These are phyloP conservation scores for Hylia prasina DNA, from an alignment of 2,113 vertebrate species.

Conservation along the genomic window DNA sequence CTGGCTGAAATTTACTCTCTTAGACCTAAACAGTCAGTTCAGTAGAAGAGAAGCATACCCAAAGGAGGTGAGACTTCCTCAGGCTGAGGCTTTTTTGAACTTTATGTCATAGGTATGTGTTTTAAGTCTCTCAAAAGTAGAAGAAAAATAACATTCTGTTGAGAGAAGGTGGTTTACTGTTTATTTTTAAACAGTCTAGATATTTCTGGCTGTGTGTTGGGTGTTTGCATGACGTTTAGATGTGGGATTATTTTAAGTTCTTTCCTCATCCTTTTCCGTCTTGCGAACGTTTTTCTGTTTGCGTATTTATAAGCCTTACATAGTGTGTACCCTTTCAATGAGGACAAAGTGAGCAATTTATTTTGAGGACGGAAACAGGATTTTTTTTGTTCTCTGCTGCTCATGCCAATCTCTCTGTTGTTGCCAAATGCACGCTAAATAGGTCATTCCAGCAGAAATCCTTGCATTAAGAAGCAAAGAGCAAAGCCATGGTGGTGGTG, in stretches of 20 bases:
- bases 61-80: neutral
- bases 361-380: conserved; percentile 37
- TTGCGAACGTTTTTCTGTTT: neutral
- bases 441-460: conserved; percentile 34
- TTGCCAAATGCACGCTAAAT: neutral
- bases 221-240: neutral
- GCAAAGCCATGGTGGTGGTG: neutral
- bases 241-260: neutral
- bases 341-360: conserved; percentile 50
- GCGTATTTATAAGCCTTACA: neutral
- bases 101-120: neutral
- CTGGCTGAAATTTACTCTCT: neutral
- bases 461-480: conserved; percentile 6
- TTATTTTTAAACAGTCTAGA: neutral
- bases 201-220: neutral
- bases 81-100: neutral
- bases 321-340: neutral
- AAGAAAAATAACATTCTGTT: neutral
- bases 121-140: neutral
- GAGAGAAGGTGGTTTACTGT: neutral
- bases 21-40: neutral
- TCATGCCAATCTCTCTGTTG: neutral
- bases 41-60: neutral
- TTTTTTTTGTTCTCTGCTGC: neutral
- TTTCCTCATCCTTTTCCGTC: neutral